Conservation (phyloP, 2,113 vertebrate genomes). For the Clarias gariepinus region DNA sequence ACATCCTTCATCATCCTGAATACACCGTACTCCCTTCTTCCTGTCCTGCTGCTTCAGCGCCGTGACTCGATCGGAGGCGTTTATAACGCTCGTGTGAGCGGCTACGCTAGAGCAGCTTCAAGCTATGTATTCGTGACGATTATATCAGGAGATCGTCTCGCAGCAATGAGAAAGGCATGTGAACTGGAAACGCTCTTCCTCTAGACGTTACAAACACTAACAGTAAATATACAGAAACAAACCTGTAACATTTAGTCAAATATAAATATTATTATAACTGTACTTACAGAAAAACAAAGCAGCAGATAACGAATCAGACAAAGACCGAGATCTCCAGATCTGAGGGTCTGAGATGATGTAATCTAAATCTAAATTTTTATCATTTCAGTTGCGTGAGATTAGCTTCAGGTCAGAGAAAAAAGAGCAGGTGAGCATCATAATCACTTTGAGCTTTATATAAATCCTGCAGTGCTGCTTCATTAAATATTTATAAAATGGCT, state of each 20-base stretch:
- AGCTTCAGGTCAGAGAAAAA: not conserved
- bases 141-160: not conserved
- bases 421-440: not conserved
- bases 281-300: not conserved
- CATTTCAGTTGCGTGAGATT: not conserved
- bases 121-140: not conserved
- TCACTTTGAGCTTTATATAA: not conserved
- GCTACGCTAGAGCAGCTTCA: not conserved
- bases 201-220: not conserved
- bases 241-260: not conserved
- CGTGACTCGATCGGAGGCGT: not conserved
- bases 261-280: not conserved
- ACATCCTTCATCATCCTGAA: not conserved
- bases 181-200: not conserved
- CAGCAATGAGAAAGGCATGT: not conserved
- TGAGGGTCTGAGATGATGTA: not conserved
- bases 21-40: not conserved
- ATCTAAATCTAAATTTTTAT: not conserved
- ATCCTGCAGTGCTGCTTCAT: not conserved
- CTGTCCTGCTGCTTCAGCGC: slow-evolving; percentile 3
- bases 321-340: not conserved
- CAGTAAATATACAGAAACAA: not conserved
- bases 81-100: not conserved
- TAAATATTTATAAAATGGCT: not conserved
- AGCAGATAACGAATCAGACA: not conserved